Base-by-base conservation (phyloP, 2,888 invertebrate species). In the Nysson spinosus region DNA sequence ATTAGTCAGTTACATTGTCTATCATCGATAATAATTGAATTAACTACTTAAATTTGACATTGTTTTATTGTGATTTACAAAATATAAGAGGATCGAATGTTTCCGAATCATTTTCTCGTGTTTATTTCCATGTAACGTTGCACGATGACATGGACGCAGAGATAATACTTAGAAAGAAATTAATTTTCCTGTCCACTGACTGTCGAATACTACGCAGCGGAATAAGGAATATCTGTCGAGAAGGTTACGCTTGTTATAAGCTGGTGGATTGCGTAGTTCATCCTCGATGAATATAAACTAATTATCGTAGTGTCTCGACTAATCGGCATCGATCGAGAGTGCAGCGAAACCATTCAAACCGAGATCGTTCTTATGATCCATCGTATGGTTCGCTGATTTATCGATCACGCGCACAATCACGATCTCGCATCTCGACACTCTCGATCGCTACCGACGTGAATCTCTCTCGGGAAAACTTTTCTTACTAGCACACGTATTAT, bases 221-320 rank as follows among this genome's bases (percentile, higher is more conserved):
- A 49, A 22, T 46, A 69, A 73, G 57, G 54, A 62, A 69, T n/a
- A n/a, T 75, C 69, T 64, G 63, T 64, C 63, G 55, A 55, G 54
- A 69, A 60, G 32, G 34, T 12, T 7, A 46, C 20, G 49, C 34
- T 11, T 19, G 6, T 17, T 26, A 20, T n/a, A 44, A 9, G 37
- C 7, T 6, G 30, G 12, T 17, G 28, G 44, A 58, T 61, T 46
- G 46, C 56, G 43, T 57, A 54, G 44, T 52, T 63, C 46, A 54
- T 44, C 40, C 57, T 51, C 66, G 32, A 56, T 61, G 55, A 66
- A 63, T 64, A 57, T 37, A 44, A 60, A 77, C 75, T 73, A 71
- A 78, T 77, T 70, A 75, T 55, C 70, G 60, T 61, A 64, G 70
- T 68, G 72, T 77, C 67, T 60, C 43, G 51, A 65, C 67, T 71